Base-by-base conservation (phyloP, 2,888 invertebrate genomes). In the Gastracanthus pulcherrimus region DNA sequence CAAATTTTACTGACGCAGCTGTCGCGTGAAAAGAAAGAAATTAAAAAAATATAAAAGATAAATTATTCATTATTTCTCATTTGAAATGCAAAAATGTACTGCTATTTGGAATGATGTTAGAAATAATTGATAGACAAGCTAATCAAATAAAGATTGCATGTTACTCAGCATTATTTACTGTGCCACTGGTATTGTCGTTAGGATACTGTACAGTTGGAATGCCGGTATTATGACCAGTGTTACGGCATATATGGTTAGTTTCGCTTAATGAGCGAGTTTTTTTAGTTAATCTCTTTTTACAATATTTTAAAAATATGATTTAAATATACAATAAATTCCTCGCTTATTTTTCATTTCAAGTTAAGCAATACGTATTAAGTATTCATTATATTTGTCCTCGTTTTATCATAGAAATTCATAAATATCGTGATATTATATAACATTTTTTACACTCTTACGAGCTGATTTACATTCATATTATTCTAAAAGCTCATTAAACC, bases 131-230 rank as follows among this genome's bases (percentile, higher is more conserved):
- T 72, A 19, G 51, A 58, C 38, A 62, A 11, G 19, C n/a, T 31
- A 23, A 67, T 67, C 41, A 69, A 41, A 69, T 31, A 60, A 76
- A 76, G 67, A 76, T 70, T 78, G 16, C 38, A 51, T n/a, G 23
- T 41, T 79, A 36, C 55, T 55, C 45, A 41, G 66, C 34, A 66
- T 26, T 26, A 66, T 79, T 72, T 58, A 51, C 66, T 66, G 72
- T 31, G 26, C 11, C 29, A 66, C 34, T 55, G 34, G 38, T 55
- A 34, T 41, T n/a, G 29, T 62, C 78, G 71, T 78, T 78, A 78
- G 70, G 29, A 16, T 41, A 13, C 64, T 55, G 51, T 66, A 16
- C 38, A 64, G 71, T 78, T 71, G 55, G 55, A 38, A 71, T 78
- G 71, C 13, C 36, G 58, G 23, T 58, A 41, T 45, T 76, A 36